These are phyloP conservation scores for Drosophila sp. DNA, from an alignment of 1,140 invertebrate genomes.

Conservation along the genomic window DNA sequence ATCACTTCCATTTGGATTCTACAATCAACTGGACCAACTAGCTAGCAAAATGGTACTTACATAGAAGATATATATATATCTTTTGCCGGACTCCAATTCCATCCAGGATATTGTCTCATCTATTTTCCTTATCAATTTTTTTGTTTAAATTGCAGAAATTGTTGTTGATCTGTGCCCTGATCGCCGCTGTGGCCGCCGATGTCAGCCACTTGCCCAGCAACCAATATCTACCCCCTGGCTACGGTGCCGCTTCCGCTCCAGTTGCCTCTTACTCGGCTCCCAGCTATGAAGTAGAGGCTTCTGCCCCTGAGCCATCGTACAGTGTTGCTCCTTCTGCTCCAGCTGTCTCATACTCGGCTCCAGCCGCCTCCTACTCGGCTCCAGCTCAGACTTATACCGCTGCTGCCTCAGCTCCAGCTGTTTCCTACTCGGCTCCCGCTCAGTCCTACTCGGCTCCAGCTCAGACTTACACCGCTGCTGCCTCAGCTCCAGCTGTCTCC, in stretches of 20 bases:
- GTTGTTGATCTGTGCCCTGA: conserved; percentile 70
- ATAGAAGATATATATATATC: background rate
- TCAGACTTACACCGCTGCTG: conserved; percentile 37
- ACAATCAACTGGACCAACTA: conserved; percentile 66
- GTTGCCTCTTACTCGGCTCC: conserved; percentile 25
- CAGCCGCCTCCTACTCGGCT: conserved; percentile 40
- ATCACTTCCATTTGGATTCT: conserved; percentile 80
- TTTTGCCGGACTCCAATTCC: background rate
- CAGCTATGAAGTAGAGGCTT: conserved; percentile 4
- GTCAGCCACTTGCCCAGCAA: conserved; percentile 74
- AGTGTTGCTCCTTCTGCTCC: conserved; percentile 35
- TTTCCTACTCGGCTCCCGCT: conserved; percentile 25
- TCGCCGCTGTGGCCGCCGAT: conserved; percentile 70
- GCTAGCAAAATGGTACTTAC: conserved; percentile 69
- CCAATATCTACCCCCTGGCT: conserved; percentile 66
- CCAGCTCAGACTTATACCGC: conserved; percentile 28
- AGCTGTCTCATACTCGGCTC: conserved; percentile 29
- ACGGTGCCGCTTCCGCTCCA: conserved; percentile 48
- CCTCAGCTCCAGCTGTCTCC: conserved; percentile 41
- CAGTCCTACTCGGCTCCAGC: conserved; percentile 20
- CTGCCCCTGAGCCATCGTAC: conserved; percentile 23
- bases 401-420: conserved; percentile 40
- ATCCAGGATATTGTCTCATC: conserved; percentile 15
- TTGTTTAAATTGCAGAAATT: conserved; percentile 61
- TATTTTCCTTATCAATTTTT: background rate